Evolutionary conservation across 2,888 invertebrate genomes (phyloP).

Genomic region (Philopedon plagiatum): DNA sequence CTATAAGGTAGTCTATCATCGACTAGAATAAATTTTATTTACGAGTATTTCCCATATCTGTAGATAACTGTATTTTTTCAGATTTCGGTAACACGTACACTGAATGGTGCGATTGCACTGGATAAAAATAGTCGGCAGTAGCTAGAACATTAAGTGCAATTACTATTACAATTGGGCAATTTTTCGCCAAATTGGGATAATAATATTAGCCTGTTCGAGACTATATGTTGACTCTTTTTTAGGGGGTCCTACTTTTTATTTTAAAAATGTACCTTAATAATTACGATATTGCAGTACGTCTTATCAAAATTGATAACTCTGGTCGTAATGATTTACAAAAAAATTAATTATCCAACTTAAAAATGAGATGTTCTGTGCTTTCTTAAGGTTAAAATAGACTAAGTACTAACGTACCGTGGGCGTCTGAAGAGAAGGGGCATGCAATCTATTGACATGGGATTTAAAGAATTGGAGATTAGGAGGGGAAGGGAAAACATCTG

Average conservation of each 20-base stretch:
- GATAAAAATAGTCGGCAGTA: slow-evolving; percentile 33
- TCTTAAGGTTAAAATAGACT: too few relatives aligned
- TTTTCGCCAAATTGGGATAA: slow-evolving; percentile 11
- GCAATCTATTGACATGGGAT: too few relatives aligned
- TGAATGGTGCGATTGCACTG: slow-evolving; percentile 11
- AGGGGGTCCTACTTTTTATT: neutral
- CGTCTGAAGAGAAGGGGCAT: too few relatives aligned
- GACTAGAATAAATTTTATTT: neutral
- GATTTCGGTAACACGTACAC: neutral
- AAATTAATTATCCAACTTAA: neutral
- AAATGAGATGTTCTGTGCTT: too few relatives aligned
- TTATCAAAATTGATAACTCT: neutral
- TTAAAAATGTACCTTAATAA: neutral
- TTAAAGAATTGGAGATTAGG: too few relatives aligned
- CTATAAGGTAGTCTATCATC: neutral
- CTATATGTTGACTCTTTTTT: slow-evolving; percentile 27
- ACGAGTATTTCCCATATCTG: slow-evolving; percentile 3
- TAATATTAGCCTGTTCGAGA: slow-evolving; percentile 20
- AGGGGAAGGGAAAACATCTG: too few relatives aligned
- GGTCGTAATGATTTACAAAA: neutral
- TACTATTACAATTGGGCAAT: slow-evolving; percentile 17
- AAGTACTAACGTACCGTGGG: too few relatives aligned
- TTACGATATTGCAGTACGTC: neutral
- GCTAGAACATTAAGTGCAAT: slow-evolving; percentile 31
- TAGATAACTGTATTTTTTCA: slow-evolving; percentile 8